Evolutionary conservation across 2,888 invertebrate genomes (phyloP).

Genomic region (Calliphora vomitoria): DNA sequence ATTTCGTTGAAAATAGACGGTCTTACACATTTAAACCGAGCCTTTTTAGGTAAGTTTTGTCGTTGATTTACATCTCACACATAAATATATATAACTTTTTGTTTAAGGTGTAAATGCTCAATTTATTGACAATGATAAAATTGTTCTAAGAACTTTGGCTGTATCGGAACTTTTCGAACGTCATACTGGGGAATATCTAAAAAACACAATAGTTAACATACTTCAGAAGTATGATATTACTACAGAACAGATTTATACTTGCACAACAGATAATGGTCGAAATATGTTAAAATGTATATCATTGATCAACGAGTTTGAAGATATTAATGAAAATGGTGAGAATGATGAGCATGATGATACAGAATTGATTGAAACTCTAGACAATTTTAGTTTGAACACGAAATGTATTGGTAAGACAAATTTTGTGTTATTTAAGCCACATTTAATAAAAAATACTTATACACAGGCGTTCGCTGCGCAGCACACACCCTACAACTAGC

Average conservation of each 20-base stretch:
- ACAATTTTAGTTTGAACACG: constrained; percentile 4
- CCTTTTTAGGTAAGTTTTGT: constrained; percentile 13
- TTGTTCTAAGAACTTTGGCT: constrained; percentile 15
- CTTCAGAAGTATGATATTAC: constrained; percentile 8
- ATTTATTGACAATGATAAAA: constrained; percentile 3
- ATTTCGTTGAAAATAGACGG: constrained; percentile 25
- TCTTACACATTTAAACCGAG: constrained; percentile 18
- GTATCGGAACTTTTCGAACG: constrained; percentile 24
- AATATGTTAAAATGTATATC: too few relatives aligned
- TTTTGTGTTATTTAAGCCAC: too few relatives aligned
- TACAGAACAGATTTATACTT: too few relatives aligned
- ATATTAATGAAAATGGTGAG: too few relatives aligned
- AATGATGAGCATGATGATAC: neutral
- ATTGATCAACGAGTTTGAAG: too few relatives aligned
- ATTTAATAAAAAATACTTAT: too few relatives aligned
- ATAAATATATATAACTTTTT: neutral
- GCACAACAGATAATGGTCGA: constrained; percentile 21
- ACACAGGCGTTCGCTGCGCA: too few relatives aligned
- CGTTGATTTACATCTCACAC: neutral
- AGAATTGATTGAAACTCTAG: constrained; percentile 1
- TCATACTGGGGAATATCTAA: constrained; percentile 12
- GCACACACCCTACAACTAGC: too few relatives aligned
- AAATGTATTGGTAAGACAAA: constrained; percentile 18
- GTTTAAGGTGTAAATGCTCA: constrained; percentile 23
- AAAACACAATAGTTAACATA: too few relatives aligned